Percentiles rank a stretch among this genome's conserved stretches.
These are phyloP conservation scores for Conus canariensis DNA, from an alignment of 2,888 invertebrate genomes.

Conservation along the genomic window DNA sequence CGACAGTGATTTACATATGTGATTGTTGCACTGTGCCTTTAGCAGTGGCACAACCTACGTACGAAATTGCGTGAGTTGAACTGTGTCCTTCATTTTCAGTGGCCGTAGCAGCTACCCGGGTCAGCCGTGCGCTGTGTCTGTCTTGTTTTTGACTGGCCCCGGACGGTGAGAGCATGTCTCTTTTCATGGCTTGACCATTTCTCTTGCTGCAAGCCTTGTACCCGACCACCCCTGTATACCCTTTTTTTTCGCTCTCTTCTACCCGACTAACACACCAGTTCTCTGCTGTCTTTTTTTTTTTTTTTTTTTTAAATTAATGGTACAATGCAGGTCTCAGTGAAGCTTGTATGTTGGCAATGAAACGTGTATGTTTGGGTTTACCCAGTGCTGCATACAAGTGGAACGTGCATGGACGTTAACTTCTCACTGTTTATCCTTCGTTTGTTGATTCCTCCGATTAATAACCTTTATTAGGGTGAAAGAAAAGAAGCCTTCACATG, in stretches of 20 bases:
- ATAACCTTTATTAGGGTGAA: neutral
- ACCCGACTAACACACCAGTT: neutral
- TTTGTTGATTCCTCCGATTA: neutral
- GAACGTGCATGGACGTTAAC: too few relatives aligned
- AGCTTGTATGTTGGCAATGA: too few relatives aligned
- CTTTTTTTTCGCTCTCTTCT: neutral
- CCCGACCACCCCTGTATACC: neutral
- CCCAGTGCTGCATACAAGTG: too few relatives aligned
- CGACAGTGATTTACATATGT: too few relatives aligned
- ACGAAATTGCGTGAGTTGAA: neutral
- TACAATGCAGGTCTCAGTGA: too few relatives aligned
- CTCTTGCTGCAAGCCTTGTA: constrained; percentile 11
- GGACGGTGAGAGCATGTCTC: neutral
- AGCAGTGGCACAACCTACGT: too few relatives aligned
- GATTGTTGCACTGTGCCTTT: too few relatives aligned
- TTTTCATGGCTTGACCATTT: constrained; percentile 8
- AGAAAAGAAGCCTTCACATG: too few relatives aligned
- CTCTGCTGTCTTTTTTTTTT: too few relatives aligned
- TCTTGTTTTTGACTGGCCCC: constrained; percentile 18
- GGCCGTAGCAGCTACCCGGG: neutral
- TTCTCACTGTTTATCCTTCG: neutral
- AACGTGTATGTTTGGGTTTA: too few relatives aligned
- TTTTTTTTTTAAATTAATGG: too few relatives aligned
- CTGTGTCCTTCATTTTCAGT: neutral
- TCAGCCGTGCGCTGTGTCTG: neutral